A percentile compares a stretch with the other conserved stretches of the same genome.
These are phyloP conservation scores for Gandaritis pyraliata DNA, from an alignment of 2,888 invertebrate species.

Conservation along the genomic window DNA sequence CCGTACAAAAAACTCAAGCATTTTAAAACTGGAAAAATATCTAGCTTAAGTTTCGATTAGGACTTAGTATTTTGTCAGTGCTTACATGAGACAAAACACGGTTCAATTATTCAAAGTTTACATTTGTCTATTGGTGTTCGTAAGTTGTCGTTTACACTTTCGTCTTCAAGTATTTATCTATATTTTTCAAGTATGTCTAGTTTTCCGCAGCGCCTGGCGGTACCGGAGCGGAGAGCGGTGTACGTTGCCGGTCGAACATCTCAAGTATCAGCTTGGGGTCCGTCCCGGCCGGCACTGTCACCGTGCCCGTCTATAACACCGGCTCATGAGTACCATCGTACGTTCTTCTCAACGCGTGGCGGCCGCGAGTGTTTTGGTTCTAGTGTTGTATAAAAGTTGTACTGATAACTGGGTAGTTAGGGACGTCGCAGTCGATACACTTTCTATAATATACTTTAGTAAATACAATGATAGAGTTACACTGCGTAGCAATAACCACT, in stretches of 20 bases:
- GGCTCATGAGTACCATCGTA: conserved; percentile 78
- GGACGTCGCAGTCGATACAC: not conserved
- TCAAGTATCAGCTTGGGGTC: conserved; percentile 83
- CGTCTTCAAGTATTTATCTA: no score
- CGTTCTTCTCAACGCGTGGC: conserved; percentile 78
- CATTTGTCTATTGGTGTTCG: no score
- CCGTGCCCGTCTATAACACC: conserved; percentile 78
- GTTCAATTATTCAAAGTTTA: no score
- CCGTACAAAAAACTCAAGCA: no score
- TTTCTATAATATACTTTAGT: no score
- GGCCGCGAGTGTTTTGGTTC: conserved; percentile 59
- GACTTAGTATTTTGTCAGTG: no score
- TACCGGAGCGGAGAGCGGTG: conserved; percentile 73
- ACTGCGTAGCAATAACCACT: no score
- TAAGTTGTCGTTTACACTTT: no score
- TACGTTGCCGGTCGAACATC: conserved; percentile 82
- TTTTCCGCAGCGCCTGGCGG: conserved; percentile 41
- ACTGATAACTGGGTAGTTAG: not conserved
- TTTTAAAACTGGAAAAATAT: no score
- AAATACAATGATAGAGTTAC: no score
- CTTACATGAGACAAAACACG: no score
- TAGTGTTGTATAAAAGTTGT: conserved; percentile 7
- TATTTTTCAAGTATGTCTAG: not conserved
- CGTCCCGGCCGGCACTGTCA: conserved; percentile 82
- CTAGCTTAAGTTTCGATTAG: no score